phyloP scores from a whole-genome alignment of 2,888 invertebrate genomes.

The Cataglyphis altisquamis region DNA sequence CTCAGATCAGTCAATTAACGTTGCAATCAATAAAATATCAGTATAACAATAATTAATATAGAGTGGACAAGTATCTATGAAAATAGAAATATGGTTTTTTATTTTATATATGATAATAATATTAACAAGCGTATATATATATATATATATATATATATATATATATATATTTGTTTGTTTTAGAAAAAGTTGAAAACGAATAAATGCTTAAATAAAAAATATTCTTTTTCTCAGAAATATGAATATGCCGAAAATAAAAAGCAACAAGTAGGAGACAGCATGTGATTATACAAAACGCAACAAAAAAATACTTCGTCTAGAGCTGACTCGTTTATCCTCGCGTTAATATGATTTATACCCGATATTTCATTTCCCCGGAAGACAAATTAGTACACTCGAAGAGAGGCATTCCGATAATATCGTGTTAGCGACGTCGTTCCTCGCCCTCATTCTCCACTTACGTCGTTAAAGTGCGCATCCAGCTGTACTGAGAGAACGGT shows the following conservation, averaged over 20 bases:
- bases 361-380: conserved; percentile 1
- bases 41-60: conserved; percentile 32
- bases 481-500: conserved; percentile 25
- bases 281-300: not conserved
- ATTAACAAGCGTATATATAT: not conserved
- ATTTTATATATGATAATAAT: conserved; percentile 43
- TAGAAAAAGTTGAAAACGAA: conserved; percentile 1
- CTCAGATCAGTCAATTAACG: conserved; percentile 43
- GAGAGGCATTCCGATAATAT: conserved; percentile 31
- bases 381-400: conserved; percentile 19
- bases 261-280: not conserved
- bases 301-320: not conserved
- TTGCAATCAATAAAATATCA: conserved; percentile 19
- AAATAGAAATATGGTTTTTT: conserved; percentile 23
- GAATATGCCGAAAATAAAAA: not conserved
- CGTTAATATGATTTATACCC: conserved; percentile 28
- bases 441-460: conserved; percentile 46
- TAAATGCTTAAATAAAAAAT: not conserved
- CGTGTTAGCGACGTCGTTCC: conserved; percentile 20
- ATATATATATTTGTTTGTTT: too few species aligned
- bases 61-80: conserved; percentile 9
- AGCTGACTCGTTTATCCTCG: conserved; percentile 12
- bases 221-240: not conserved
- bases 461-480: conserved; percentile 54
- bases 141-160: too few species aligned